Conservation (phyloP, 2,888 invertebrate species). For the Eupithecia pulchellata region DNA sequence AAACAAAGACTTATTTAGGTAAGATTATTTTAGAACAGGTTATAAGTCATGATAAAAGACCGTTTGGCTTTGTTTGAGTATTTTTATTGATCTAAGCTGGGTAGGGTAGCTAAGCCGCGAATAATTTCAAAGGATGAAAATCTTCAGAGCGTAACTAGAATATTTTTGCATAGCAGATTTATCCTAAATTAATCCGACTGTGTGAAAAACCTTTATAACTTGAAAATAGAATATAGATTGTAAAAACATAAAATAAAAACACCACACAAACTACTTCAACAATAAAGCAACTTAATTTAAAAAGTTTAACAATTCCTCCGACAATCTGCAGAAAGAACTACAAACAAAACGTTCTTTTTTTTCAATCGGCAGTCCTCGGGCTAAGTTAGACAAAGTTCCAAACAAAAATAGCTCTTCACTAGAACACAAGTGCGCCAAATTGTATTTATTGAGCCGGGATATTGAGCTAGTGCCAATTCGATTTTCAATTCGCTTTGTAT, state of each 20-base stretch:
- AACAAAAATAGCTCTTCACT: conserved; percentile 48
- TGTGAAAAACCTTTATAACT: not conserved
- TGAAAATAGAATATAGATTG: not conserved
- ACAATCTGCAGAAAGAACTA: not conserved
- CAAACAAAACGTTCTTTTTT: conserved; percentile 57
- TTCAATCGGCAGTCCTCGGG: conserved; percentile 67
- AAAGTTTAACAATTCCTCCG: not conserved
- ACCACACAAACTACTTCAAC: not conserved
- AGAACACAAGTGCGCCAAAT: conserved; percentile 65
- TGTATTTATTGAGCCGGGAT: conserved; percentile 74
- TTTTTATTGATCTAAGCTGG: not conserved
- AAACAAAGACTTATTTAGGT: not conserved
- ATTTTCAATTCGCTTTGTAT: conserved; percentile 65
- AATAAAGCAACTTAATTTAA: not conserved
- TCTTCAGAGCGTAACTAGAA: no score
- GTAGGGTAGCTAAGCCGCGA: not conserved
- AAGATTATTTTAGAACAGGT: not conserved
- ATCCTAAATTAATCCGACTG: no score
- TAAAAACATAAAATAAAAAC: not conserved
- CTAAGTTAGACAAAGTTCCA: conserved; percentile 55
- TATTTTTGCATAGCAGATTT: no score
- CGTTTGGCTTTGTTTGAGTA: not conserved
- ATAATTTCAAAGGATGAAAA: not conserved
- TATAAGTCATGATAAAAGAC: not conserved
- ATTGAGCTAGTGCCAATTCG: conserved; percentile 78